These are phyloP conservation scores for Lasioglossum zephyrum DNA, from an alignment of 2,888 invertebrate species.

Conservation along the genomic window DNA sequence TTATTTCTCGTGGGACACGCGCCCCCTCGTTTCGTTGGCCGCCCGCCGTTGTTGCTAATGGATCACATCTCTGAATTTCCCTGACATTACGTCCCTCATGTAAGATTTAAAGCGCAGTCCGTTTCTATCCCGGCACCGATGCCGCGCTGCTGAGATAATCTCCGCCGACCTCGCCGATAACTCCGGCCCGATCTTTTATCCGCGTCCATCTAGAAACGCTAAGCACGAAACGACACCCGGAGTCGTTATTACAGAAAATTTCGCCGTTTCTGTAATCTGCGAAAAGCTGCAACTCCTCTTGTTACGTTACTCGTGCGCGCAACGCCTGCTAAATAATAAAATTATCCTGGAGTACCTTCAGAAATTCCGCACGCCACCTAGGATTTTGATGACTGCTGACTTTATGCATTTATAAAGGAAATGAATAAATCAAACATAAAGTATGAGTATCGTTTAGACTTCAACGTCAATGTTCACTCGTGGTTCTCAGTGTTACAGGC, in stretches of 20 bases:
- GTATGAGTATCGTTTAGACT: too few relatives aligned
- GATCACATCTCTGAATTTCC: conserved; percentile 80
- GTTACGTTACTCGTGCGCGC: not conserved
- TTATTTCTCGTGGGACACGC: conserved; percentile 79
- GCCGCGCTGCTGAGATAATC: conserved; percentile 64
- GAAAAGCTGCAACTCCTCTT: not conserved
- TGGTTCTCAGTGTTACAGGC: too few relatives aligned
- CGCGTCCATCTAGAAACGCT: not conserved
- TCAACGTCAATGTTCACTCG: too few relatives aligned
- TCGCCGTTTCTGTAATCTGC: not conserved
- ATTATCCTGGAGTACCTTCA: too few relatives aligned
- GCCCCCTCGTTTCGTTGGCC: conserved; percentile 53
- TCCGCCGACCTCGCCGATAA: conserved; percentile 62
- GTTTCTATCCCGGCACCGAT: conserved; percentile 51
- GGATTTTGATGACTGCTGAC: too few relatives aligned
- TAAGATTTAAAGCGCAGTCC: conserved; percentile 75
- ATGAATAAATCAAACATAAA: too few relatives aligned
- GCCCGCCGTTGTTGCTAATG: conserved; percentile 76
- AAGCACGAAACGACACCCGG: not conserved
- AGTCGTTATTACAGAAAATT: not conserved
- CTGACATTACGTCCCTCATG: conserved; percentile 78
- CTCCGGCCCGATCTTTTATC: conserved; percentile 21
- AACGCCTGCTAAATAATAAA: too few relatives aligned
- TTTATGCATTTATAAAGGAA: too few relatives aligned
- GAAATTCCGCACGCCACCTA: too few relatives aligned